Percentiles rank a stretch among this genome's conserved stretches.
phyloP scores from a whole-genome alignment of 1,140 invertebrate species.

The Drosophila albomicans region DNA sequence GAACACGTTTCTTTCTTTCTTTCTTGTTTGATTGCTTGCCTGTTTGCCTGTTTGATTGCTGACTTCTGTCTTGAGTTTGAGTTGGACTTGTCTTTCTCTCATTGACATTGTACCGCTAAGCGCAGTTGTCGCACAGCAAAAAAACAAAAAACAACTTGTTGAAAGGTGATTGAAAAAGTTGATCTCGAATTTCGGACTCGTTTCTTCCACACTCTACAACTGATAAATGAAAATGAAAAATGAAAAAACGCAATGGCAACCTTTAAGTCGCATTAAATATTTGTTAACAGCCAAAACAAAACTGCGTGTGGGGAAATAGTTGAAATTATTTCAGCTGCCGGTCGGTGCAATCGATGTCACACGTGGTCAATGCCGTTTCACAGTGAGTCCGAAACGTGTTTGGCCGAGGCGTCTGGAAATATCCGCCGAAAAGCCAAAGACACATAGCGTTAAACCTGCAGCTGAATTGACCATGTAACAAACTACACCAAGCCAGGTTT shows the following conservation, averaged over 20 bases:
- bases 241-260: slow-evolving; percentile 18
- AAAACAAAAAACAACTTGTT: slow-evolving; percentile 12
- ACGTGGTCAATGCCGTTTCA: slow-evolving; percentile 38
- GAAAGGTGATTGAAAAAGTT: slow-evolving; percentile 23
- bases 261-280: slow-evolving; percentile 24
- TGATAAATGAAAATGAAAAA: slow-evolving; percentile 13
- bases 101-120: slow-evolving; percentile 71
- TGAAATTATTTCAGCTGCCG: slow-evolving; percentile 33
- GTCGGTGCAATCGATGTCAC: slow-evolving; percentile 38
- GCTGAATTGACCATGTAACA: slow-evolving; percentile 45
- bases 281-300: slow-evolving; percentile 24
- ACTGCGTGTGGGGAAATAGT: slow-evolving; percentile 34
- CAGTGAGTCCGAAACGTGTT: slow-evolving; percentile 2
- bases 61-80: no score
- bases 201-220: background rate
- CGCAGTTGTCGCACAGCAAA: slow-evolving; percentile 38
- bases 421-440: slow-evolving; percentile 24
- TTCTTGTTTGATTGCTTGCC: no score
- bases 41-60: no score
- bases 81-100: background rate
- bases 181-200: slow-evolving; percentile 17
- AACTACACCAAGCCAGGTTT: slow-evolving; percentile 36
- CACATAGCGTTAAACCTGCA: slow-evolving; percentile 28
- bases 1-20: slow-evolving; percentile 59
- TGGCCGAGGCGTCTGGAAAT: slow-evolving; percentile 25